Evolutionary conservation across 2,113 vertebrate species (phyloP).

Genomic region (Condylura cristata): DNA sequence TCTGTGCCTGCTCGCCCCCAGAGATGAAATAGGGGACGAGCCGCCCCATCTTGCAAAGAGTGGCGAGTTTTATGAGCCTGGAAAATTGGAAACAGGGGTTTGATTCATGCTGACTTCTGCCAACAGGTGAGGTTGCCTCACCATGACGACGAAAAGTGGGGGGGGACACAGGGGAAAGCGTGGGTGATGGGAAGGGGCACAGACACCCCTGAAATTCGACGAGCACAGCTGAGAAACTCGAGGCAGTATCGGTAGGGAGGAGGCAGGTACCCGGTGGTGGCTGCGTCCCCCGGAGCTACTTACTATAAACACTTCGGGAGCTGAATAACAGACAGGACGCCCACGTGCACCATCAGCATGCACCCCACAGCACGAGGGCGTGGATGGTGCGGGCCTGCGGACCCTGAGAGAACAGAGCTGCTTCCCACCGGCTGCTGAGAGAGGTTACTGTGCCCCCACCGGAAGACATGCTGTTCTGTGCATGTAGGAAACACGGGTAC

Average conservation of each 20-base stretch:
- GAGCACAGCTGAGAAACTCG: not conserved
- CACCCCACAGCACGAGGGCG: slow-evolving; percentile 40
- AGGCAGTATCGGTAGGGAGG: not conserved
- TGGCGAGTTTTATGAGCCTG: not conserved
- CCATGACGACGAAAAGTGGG: not conserved
- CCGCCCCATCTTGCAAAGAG: not conserved
- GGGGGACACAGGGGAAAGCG: not conserved
- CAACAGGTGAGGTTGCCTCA: not conserved
- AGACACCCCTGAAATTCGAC: not conserved
- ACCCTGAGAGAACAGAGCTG: not conserved
- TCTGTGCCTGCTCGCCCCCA: not conserved
- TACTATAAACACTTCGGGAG: not conserved
- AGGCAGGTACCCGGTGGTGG: accelerated
- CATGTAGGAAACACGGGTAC: slow-evolving; percentile 59
- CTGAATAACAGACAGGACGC: not conserved
- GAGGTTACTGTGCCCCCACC: slow-evolving; percentile 45
- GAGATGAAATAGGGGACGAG: slow-evolving; percentile 48
- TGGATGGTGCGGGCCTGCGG: not conserved
- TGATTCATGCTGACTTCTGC: not conserved
- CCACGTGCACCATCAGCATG: slow-evolving; percentile 21
- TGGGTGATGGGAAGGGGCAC: not conserved
- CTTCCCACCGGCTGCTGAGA: not conserved
- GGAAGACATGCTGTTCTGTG: slow-evolving; percentile 62
- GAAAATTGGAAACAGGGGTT: not conserved
- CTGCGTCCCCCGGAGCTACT: not conserved